A percentile compares a stretch with the other conserved stretches of the same genome.
Evolutionary conservation across 2,113 vertebrate species (phyloP).

Genomic region (Centropristis striata): DNA sequence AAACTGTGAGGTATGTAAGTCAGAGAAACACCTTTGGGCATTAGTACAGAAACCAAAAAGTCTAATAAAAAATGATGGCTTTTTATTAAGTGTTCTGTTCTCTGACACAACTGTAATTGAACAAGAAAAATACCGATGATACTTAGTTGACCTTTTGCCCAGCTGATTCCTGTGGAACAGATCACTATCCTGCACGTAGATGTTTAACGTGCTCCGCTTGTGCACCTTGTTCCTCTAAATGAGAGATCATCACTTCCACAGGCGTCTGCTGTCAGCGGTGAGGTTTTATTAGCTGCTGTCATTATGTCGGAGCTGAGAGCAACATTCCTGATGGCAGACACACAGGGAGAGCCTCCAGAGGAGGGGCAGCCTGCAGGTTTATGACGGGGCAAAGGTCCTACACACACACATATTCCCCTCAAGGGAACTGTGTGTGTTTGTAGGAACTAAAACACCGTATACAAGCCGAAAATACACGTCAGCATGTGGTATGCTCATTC

Average conservation of each 20-base stretch:
- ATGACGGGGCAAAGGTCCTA: constrained; percentile 66
- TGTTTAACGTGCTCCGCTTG: neutral
- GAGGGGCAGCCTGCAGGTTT: constrained; percentile 43
- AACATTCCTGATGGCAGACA: constrained; percentile 41
- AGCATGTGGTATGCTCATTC: constrained; percentile 35
- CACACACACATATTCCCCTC: neutral
- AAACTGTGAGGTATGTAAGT: neutral
- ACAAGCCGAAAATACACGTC: constrained; percentile 3
- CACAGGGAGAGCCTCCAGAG: constrained; percentile 9
- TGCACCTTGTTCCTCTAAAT: constrained; percentile 20
- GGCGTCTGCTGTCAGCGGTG: constrained; percentile 27
- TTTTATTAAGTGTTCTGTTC: neutral
- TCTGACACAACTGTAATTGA: neutral
- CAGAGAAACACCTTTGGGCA: no score
- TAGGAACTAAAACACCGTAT: neutral
- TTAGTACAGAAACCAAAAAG: no score
- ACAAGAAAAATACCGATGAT: neutral
- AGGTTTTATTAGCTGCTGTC: constrained; percentile 22
- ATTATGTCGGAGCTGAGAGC: constrained; percentile 18
- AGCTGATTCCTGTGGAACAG: neutral
- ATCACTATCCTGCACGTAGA: neutral
- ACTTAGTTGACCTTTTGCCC: neutral
- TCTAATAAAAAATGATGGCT: no score
- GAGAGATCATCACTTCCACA: constrained; percentile 21
- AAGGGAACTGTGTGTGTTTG: constrained; percentile 10